phyloP scores from a whole-genome alignment of 2,797 vertebrate genomes.

The Galago senegalensis region DNA sequence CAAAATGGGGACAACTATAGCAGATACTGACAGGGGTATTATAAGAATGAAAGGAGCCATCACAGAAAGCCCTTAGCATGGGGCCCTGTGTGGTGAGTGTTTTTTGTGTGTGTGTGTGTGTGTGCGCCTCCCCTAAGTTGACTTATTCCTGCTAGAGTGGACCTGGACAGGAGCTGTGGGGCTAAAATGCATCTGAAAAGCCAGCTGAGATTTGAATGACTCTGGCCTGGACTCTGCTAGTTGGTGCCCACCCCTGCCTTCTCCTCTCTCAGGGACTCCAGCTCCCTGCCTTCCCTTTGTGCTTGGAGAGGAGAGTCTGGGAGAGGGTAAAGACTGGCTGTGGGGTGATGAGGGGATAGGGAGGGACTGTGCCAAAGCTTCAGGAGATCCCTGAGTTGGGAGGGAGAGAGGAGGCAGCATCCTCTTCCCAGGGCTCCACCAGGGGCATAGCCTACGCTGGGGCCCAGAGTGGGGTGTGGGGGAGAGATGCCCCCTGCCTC shows the following conservation, averaged over 20 bases:
- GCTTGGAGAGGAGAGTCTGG: neutral
- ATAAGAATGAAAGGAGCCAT: neutral
- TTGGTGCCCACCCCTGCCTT: neutral
- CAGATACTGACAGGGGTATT: neutral
- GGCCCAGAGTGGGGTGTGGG: neutral
- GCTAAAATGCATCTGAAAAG: constrained; percentile 48
- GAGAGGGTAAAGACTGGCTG: neutral
- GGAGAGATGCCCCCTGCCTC: neutral
- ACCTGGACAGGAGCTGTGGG: neutral
- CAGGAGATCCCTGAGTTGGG: neutral
- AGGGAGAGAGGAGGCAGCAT: neutral
- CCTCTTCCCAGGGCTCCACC: rapidly evolving
- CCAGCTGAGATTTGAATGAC: neutral
- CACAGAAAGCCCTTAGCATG: neutral
- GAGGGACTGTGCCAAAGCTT: neutral
- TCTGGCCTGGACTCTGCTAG: neutral
- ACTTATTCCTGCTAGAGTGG: neutral
- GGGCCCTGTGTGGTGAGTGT: neutral
- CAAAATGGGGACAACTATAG: neutral
- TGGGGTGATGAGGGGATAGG: neutral
- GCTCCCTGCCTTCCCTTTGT: neutral
- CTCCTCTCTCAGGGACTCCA: neutral
- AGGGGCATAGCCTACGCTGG: neutral
- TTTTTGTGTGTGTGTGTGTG: neutral
- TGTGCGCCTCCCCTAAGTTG: neutral